A percentile compares a stretch with the other conserved stretches of the same genome.
Evolutionary conservation across 2,113 vertebrate genomes (phyloP).

Genomic region (Philantomba maxwellii): DNA sequence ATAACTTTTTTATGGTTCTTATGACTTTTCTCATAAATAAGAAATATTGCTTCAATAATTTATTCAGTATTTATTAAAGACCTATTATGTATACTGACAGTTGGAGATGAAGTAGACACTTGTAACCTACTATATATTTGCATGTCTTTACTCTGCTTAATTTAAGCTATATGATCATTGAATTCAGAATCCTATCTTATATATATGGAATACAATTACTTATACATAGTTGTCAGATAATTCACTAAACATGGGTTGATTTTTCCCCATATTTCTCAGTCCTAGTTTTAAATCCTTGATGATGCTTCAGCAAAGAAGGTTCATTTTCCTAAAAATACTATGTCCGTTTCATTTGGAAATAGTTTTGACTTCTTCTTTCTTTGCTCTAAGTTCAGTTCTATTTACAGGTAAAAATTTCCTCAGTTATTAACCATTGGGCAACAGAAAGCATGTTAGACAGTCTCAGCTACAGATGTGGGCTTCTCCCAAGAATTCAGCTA

Average conservation of each 20-base stretch:
- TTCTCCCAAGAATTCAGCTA: conserved; percentile 36
- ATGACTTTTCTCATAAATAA: background rate
- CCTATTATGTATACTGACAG: background rate
- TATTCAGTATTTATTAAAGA: background rate
- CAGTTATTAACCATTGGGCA: background rate
- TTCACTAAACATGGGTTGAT: background rate
- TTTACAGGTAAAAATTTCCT: background rate
- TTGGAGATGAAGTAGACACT: background rate
- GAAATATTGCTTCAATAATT: background rate
- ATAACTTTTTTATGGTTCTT: background rate
- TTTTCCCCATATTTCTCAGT: background rate
- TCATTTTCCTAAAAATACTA: conserved; percentile 33
- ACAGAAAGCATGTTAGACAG: background rate
- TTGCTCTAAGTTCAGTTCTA: conserved; percentile 37
- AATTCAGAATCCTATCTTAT: background rate
- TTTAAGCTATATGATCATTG: background rate
- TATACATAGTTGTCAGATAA: background rate
- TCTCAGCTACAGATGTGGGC: background rate
- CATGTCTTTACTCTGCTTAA: background rate
- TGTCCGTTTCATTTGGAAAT: conserved; percentile 49
- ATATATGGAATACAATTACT: background rate
- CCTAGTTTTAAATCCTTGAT: conserved; percentile 36
- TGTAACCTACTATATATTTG: background rate
- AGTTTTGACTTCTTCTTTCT: conserved; percentile 41
- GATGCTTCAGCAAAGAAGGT: conserved; percentile 42